phyloP scores from a whole-genome alignment of 2,113 vertebrate species.

The Oriolus oriolus region DNA sequence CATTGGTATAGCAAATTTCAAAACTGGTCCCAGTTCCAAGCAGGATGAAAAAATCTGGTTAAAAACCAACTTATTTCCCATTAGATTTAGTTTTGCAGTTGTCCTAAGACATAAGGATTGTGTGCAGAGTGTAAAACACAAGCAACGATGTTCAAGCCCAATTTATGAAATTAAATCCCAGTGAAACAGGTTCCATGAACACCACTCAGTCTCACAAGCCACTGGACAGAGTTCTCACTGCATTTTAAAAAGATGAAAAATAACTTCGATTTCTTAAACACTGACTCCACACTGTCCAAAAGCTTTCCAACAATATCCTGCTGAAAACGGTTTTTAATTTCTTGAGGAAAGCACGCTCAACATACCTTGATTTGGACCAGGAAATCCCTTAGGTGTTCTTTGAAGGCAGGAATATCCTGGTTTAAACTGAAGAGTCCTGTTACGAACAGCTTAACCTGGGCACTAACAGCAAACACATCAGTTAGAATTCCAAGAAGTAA shows the following conservation, averaged over 20 bases:
- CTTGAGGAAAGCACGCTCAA: neutral
- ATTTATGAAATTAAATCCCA: neutral
- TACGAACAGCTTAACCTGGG: conserved; percentile 99
- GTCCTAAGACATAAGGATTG: rapidly evolving
- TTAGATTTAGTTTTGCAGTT: neutral
- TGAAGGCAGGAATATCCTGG: conserved; percentile 99
- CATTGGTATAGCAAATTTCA: neutral
- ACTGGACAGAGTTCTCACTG: neutral
- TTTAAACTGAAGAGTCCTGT: conserved; percentile 98
- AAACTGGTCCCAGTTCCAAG: neutral
- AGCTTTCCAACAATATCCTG: neutral
- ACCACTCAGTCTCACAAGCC: too few relatives aligned
- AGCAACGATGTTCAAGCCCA: rapidly evolving
- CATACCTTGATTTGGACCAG: conserved; percentile 97
- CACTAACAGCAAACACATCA: conserved; percentile 72
- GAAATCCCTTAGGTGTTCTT: conserved; percentile 97
- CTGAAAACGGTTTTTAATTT: rapidly evolving
- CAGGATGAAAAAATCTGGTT: neutral
- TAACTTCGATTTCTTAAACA: neutral
- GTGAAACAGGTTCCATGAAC: neutral
- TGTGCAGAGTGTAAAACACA: rapidly evolving
- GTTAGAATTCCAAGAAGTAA: neutral
- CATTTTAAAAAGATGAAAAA: neutral
- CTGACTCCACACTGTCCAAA: neutral
- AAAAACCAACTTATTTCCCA: neutral